Conservation (phyloP, 2,113 vertebrate species). For the Tachysurus fulvidraco region DNA sequence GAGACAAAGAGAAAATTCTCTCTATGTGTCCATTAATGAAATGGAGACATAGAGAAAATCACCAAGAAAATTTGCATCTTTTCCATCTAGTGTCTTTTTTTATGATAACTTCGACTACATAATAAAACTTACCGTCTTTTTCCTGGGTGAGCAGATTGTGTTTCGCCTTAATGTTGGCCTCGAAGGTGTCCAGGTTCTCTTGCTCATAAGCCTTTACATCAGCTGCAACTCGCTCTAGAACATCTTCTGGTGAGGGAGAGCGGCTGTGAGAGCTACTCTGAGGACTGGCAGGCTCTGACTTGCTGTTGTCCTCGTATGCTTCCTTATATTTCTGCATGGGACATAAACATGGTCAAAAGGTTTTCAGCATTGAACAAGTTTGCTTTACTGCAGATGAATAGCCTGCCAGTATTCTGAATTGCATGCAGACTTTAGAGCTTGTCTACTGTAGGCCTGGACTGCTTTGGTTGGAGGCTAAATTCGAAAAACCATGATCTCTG, state of each 20-base stretch:
- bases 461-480: neutral
- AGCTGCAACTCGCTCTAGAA: conserved; percentile 91
- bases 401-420: neutral
- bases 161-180: conserved; percentile 95
- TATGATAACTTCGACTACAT: neutral
- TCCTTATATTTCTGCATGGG: conserved; percentile 87
- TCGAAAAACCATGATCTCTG: neutral
- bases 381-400: neutral
- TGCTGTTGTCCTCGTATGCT: conserved; percentile 86
- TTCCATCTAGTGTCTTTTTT: too few relatives aligned
- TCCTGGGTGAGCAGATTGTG: conserved; percentile 94
- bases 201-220: conserved; percentile 96
- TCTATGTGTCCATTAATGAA: too few relatives aligned
- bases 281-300: conserved; percentile 89
- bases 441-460: neutral
- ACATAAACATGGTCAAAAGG: neutral
- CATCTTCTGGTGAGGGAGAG: conserved; percentile 91
- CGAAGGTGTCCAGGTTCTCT: conserved; percentile 94
- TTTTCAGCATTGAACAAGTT: neutral
- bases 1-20: neutral
- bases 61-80: neutral
- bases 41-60: neutral
- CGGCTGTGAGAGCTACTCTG: conserved; percentile 91
- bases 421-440: neutral
- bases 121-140: conserved; percentile 83